Conservation (phyloP, 2,888 invertebrate genomes). For the Melinopterus prodromus region DNA sequence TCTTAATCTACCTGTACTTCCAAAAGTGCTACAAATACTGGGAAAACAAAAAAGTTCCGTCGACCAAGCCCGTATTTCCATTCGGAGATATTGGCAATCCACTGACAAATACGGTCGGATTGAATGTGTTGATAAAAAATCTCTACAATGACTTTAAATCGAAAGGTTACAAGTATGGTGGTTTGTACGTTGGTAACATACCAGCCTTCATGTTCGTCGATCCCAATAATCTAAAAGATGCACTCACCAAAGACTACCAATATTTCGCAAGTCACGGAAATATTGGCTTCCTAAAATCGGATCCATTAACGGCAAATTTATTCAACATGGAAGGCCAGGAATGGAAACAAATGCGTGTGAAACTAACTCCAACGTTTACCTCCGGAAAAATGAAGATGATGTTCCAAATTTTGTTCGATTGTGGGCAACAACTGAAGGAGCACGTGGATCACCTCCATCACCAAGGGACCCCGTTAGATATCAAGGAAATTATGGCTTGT, state of each 20-base stretch:
- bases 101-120: conserved; percentile 8
- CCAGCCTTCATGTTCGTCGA: conserved; percentile 67
- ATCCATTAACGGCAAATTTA: conserved; percentile 31
- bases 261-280: conserved; percentile 68
- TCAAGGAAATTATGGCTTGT: conserved; percentile 34
- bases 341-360: conserved; percentile 32
- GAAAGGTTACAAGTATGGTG: not conserved
- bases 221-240: conserved; percentile 47
- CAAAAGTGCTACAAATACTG: conserved; percentile 24
- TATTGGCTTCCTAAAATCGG: conserved; percentile 7
- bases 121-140: conserved; percentile 13
- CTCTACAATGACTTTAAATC: conserved; percentile 27
- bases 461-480: conserved; percentile 20
- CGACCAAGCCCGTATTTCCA: conserved; percentile 17
- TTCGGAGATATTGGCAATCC: conserved; percentile 34
- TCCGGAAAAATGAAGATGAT: conserved; percentile 35
- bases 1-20: not conserved
- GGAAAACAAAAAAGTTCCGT: conserved; percentile 30
- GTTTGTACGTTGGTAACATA: conserved; percentile 43
- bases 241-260: conserved; percentile 66
- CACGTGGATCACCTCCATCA: not conserved
- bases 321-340: conserved; percentile 32
- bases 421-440: conserved; percentile 23
- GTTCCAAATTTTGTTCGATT: conserved; percentile 31
- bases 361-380: conserved; percentile 31